Base-by-base conservation (phyloP, 1,140 invertebrate genomes). In the Pseudomyrmex dendroicus region DNA sequence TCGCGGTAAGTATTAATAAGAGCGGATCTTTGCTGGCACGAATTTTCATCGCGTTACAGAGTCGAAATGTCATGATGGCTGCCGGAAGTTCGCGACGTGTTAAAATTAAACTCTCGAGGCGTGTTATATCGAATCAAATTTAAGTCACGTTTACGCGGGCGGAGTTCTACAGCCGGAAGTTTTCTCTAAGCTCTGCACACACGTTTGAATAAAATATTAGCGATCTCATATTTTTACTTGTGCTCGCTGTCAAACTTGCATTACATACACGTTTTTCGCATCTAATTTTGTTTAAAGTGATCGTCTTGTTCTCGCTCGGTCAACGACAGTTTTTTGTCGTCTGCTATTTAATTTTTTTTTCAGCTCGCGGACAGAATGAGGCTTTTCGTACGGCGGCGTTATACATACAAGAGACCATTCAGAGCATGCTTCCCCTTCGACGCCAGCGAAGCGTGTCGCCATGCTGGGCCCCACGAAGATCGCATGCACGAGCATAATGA, bases 341-440 rank as follows among this genome's bases (percentile, higher is more conserved):
- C 72, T 76, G 80, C 15, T 63, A 63, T 12, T 48, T n/a, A 15
- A 20, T 54, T 63, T 44, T 20, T 56, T 74, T 73, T 85, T 61
- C 5, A 35, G 52, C n/a, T n/a, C 17, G 64, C 12, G 44, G 20
- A 56, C 17, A 68, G 50, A 25, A 44, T 25, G 48, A 46, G 68
- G 48, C 22, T 80, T 66, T 57, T 48, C 25, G 57, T 50, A 44
- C 17, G 35, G 25, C 57, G 20, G 59, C 8, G 72, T n/a, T 12
- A 64, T 12, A 64, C 62, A 67, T 72, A 85, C 70, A 86, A 80
- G 70, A 52, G 54, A 25, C 74, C 86, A 82, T 84, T 88, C 82
- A 84, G 61, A 68, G 54, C 61, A 70, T 25, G 78, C 59, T 73
- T 87, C 80, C 80, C 62, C 80, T 61, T 73, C 64, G 64, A 15